Evolutionary conservation across 2,888 invertebrate genomes (phyloP).

Genomic region (Apamea sordens): DNA sequence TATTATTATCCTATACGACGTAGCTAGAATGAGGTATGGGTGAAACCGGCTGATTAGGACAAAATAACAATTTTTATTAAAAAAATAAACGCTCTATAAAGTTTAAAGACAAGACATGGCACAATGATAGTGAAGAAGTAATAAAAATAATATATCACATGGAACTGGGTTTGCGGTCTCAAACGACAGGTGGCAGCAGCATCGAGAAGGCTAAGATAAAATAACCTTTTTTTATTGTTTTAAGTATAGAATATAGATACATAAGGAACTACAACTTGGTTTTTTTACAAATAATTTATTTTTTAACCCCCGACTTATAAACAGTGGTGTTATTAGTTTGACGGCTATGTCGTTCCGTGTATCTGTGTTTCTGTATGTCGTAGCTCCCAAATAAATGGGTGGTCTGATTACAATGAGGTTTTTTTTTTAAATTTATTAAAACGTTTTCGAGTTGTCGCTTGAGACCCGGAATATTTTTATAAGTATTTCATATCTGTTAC

Average conservation of each 20-base stretch:
- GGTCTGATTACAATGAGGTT: too few species aligned
- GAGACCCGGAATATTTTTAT: constrained; percentile 34
- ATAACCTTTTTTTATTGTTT: neutral
- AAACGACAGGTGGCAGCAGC: constrained; percentile 43
- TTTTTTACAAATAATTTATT: neutral
- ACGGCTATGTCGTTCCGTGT: neutral
- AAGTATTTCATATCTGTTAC: constrained; percentile 34
- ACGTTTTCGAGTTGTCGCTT: constrained; percentile 1
- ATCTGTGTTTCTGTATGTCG: neutral
- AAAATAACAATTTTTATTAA: constrained; percentile 42
- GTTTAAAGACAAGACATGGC: constrained; percentile 65
- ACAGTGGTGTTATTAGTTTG: neutral
- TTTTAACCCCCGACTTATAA: neutral
- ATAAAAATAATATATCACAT: constrained; percentile 45
- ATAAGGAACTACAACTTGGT: too few species aligned
- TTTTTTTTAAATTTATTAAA: neutral
- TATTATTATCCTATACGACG: constrained; percentile 60
- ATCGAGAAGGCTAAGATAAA: neutral
- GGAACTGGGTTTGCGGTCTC: constrained; percentile 36
- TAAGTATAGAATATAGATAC: neutral
- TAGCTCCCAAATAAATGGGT: neutral
- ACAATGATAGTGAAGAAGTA: constrained; percentile 56
- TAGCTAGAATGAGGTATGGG: constrained; percentile 59
- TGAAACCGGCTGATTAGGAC: constrained; percentile 36
- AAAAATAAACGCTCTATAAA: constrained; percentile 55